Base-by-base conservation (phyloP, 92 coral and sea anemone species). In the Palythoa grandis region DNA sequence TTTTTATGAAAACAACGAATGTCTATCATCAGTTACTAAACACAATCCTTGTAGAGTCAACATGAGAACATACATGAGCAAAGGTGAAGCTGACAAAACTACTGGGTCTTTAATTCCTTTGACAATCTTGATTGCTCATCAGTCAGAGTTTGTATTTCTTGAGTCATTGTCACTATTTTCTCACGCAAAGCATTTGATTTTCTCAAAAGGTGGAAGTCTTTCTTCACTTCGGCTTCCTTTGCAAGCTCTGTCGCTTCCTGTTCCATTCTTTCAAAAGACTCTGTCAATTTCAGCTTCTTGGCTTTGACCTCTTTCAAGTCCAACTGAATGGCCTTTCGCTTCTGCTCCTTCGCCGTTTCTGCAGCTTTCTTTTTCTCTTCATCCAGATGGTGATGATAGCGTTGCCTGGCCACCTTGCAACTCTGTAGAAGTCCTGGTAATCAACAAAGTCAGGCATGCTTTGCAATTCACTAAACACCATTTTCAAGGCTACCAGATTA, bases 401-500 rank as follows among this genome's bases (percentile, higher is more conserved):
- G 38, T 57, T 79, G 84, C 58, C 72, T 60, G 2, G 52, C 50
- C 14, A 17, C 39, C 72, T 60, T 10, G 71, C 57, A 79, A 79
- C 14, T 79, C 73, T 43, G 15, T 12, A 79, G 16, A 60, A 40
- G 84, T 66, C 38, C 53, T 58, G 72, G 58, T 79, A 79, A 79
- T 79, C 84, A 0, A 60, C 72, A 12, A 58, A 60, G 72, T 79
- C 56, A 66, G 72, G 72, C 3, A 52, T 60, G 19, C 54, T 79
- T 66, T 79, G 52, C 53, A 56, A 66, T 79, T 79, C 84, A 13
- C 56, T 79, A 70, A 60, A 91, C 77, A 50, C 40, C 10, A 75
- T 75, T 79, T 85, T 83, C 93, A 87, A 91, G 35, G 86, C 70
- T 17, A 82, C 13, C 73, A 87, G 88, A 70, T 87, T 87, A 70